These are phyloP conservation scores for Pheosia tremula DNA, from an alignment of 2,888 invertebrate genomes.

Conservation along the genomic window DNA sequence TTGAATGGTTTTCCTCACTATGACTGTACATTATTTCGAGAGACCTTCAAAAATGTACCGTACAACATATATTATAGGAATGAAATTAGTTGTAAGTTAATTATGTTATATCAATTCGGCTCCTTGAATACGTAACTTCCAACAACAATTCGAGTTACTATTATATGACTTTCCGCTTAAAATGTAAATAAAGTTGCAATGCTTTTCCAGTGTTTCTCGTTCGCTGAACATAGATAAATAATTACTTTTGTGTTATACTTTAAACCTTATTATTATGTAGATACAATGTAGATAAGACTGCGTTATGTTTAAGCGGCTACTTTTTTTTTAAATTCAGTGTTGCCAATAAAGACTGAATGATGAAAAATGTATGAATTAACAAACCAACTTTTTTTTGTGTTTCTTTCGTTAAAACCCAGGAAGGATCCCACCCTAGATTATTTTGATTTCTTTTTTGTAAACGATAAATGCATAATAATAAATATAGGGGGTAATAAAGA, in stretches of 20 bases:
- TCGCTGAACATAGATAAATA: slow-evolving; percentile 23
- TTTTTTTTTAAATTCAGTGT: slow-evolving; percentile 58
- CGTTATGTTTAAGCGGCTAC: slow-evolving; percentile 36
- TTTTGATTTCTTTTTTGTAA: slow-evolving; percentile 55
- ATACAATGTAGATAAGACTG: slow-evolving; percentile 55
- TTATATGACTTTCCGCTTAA: slow-evolving; percentile 62
- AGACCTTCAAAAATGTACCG: slow-evolving; percentile 73
- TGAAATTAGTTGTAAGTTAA: slow-evolving; percentile 52
- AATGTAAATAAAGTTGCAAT: slow-evolving; percentile 68
- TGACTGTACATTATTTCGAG: slow-evolving; percentile 72
- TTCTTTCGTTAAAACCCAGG: slow-evolving; percentile 54
- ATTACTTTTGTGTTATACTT: slow-evolving; percentile 14
- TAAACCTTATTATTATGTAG: slow-evolving; percentile 35
- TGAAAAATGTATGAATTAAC: slow-evolving; percentile 32
- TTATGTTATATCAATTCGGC: slow-evolving; percentile 46
- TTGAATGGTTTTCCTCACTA: slow-evolving; percentile 73
- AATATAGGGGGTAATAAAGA: slow-evolving; percentile 67
- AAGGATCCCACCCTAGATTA: slow-evolving; percentile 73
- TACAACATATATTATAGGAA: slow-evolving; percentile 44
- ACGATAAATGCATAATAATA: slow-evolving; percentile 46
- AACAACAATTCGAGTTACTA: slow-evolving; percentile 80
- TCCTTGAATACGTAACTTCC: slow-evolving; percentile 64
- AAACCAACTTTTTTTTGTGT: slow-evolving; percentile 22
- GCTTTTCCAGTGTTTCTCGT: slow-evolving; percentile 48
- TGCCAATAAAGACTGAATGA: slow-evolving; percentile 57